These are phyloP conservation scores for Orbicella faveolata DNA, from an alignment of 64 coral and sea anemone species.

Conservation along the genomic window DNA sequence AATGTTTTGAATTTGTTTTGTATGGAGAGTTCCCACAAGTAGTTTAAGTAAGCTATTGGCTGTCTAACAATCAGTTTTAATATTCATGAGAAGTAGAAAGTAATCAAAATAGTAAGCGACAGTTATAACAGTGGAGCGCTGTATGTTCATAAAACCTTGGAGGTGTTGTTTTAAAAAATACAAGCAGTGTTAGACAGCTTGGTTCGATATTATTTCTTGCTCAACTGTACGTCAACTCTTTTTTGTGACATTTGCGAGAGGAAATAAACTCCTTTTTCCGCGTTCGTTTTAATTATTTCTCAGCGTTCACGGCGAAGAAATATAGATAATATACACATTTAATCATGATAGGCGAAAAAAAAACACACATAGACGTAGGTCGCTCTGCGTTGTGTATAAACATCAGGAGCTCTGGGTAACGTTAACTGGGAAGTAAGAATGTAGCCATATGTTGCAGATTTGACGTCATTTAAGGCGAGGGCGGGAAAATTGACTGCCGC, in stretches of 20 bases:
- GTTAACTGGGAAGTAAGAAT: too few species aligned
- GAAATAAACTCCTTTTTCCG: background rate
- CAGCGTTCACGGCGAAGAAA: background rate
- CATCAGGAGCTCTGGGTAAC: too few species aligned
- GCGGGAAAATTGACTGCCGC: too few species aligned
- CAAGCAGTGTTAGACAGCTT: too few species aligned
- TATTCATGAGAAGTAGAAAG: background rate
- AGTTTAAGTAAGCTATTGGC: background rate
- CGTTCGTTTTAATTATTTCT: background rate
- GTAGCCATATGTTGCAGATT: too few species aligned
- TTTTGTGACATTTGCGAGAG: background rate
- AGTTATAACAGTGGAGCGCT: background rate
- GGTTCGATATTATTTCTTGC: too few species aligned
- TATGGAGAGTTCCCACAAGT: background rate
- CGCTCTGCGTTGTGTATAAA: too few species aligned
- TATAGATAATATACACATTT: background rate
- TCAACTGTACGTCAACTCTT: too few species aligned
- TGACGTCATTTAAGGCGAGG: too few species aligned
- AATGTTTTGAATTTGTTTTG: conserved; percentile 3
- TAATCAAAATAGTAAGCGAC: background rate
- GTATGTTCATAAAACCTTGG: background rate
- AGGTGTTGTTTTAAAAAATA: background rate
- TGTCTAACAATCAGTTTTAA: background rate
- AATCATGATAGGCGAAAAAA: too few species aligned
- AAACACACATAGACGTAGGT: too few species aligned